Evolutionary conservation across 1,140 invertebrate genomes (phyloP).

Genomic region (Cyclina sinensis): DNA sequence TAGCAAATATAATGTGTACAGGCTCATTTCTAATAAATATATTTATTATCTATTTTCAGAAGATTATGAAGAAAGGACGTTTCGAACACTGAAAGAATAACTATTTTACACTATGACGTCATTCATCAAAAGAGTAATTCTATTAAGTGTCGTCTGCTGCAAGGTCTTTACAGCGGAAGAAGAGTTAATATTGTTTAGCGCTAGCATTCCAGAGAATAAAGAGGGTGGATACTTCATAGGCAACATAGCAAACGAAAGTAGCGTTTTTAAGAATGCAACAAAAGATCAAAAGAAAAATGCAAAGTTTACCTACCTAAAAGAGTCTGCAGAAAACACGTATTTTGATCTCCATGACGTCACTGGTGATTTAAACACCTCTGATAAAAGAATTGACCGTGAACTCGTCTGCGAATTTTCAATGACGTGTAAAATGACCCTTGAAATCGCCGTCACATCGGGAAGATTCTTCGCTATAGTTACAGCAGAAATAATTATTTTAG

Average conservation of each 20-base stretch:
- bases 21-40: too few relatives aligned
- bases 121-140: not conserved
- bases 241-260: constrained; percentile 40
- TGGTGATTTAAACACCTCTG: constrained; percentile 56
- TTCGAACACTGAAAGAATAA: not conserved
- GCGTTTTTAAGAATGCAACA: constrained; percentile 15
- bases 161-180: not conserved
- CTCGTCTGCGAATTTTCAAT: constrained; percentile 69
- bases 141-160: not conserved
- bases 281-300: not conserved
- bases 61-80: not conserved
- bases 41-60: constrained; percentile 4
- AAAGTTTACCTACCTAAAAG: constrained; percentile 7
- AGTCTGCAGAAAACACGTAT: constrained; percentile 4
- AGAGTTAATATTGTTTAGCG: not conserved
- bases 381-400: constrained; percentile 76
- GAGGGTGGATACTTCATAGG: constrained; percentile 43
- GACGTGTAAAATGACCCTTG: constrained; percentile 72
- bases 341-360: constrained; percentile 19
- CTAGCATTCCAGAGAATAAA: constrained; percentile 36
- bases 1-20: too few relatives aligned
- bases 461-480: constrained; percentile 54
- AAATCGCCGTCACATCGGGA: constrained; percentile 72
- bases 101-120: not conserved
- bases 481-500: constrained; percentile 51